phyloP scores from a whole-genome alignment of 2,797 vertebrate genomes.

The Taenioides sp. region DNA sequence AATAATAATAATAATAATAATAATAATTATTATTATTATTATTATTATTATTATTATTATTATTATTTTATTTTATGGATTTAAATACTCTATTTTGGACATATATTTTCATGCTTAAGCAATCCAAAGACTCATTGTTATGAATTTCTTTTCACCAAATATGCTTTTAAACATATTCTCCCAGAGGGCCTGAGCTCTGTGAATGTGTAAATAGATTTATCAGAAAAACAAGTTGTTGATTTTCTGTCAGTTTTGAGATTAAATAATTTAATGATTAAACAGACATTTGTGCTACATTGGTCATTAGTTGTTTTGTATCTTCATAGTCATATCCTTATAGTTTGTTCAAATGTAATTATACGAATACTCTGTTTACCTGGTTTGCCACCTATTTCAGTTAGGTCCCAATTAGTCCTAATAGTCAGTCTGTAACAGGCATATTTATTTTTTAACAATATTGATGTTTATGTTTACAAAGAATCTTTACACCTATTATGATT shows the following conservation, averaged over 20 bases:
- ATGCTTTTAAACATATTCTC: constrained; percentile 15
- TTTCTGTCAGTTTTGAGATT: constrained; percentile 39
- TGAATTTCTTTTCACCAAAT: constrained; percentile 23
- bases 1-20: too few relatives aligned
- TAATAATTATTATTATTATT: too few relatives aligned
- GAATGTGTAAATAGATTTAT: constrained; percentile 46
- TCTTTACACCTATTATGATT: not conserved
- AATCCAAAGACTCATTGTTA: constrained; percentile 12
- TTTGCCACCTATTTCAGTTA: too few relatives aligned
- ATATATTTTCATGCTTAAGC: constrained; percentile 29
- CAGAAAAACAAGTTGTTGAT: constrained; percentile 19
- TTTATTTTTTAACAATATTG: too few relatives aligned
- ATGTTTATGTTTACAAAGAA: not conserved
- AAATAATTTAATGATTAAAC: constrained; percentile 69
- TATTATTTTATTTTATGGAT: constrained; percentile 49
- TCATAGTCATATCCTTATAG: not conserved
- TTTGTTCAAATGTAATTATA: too few relatives aligned
- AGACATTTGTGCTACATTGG: constrained; percentile 39
- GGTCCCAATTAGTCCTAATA: too few relatives aligned
- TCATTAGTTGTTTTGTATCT: constrained; percentile 13
- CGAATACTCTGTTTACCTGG: too few relatives aligned
- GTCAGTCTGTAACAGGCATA: too few relatives aligned
- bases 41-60: too few relatives aligned
- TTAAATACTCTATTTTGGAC: constrained; percentile 16
- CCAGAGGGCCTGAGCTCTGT: constrained; percentile 25